Conservation (phyloP, 2,113 vertebrate species). For the Holacanthus passer region DNA sequence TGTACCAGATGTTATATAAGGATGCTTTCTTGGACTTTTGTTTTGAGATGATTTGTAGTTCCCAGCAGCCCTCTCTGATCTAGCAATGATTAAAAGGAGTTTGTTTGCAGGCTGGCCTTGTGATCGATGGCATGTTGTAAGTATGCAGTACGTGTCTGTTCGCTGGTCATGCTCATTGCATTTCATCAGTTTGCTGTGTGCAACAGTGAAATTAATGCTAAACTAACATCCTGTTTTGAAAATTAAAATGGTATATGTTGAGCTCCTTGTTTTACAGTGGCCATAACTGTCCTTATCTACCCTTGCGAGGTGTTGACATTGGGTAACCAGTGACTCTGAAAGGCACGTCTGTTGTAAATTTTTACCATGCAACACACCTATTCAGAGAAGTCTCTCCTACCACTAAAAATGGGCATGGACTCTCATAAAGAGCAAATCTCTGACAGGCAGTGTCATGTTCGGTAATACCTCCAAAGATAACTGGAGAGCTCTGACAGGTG, state of each 20-base stretch:
- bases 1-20: background rate
- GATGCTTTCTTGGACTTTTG: background rate
- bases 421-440: slow-evolving; percentile 1
- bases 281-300: slow-evolving; percentile 1
- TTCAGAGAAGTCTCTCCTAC: background rate
- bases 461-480: background rate
- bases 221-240: background rate
- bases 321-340: slow-evolving; percentile 36
- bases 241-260: background rate
- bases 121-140: slow-evolving; percentile 1
- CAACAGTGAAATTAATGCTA: background rate
- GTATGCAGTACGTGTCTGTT: background rate
- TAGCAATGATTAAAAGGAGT: background rate
- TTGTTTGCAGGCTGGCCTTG: background rate
- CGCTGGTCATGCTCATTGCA: background rate
- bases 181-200: background rate
- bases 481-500: background rate
- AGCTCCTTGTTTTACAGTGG: background rate
- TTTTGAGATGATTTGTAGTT: background rate
- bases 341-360: slow-evolving; percentile 31
- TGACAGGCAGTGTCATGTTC: background rate
- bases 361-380: slow-evolving; percentile 31
- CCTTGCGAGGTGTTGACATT: slow-evolving; percentile 22
- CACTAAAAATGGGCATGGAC: slow-evolving; percentile 2
- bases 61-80: background rate